Conservation (phyloP, 2,888 invertebrate species). For the Apamea crenata region DNA sequence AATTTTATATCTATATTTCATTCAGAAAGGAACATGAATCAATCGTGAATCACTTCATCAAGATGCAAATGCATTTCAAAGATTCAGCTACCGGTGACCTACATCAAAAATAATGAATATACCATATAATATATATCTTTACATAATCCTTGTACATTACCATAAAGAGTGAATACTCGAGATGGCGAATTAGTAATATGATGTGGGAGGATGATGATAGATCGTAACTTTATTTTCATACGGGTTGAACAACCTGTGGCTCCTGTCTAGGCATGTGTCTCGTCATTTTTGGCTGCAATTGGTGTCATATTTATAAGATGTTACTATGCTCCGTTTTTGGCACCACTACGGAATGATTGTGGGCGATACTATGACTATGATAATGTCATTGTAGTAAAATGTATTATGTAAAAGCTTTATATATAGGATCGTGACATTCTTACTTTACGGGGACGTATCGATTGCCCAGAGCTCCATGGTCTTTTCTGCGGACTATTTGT, state of each 20-base stretch:
- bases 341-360: constrained; percentile 29
- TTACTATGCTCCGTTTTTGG: constrained; percentile 47
- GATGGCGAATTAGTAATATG: constrained; percentile 81
- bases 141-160: constrained; percentile 42
- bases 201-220: constrained; percentile 85
- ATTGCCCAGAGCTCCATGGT: too few relatives aligned
- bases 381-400: constrained; percentile 22
- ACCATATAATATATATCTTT: constrained; percentile 25
- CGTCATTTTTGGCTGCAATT: constrained; percentile 46
- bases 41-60: constrained; percentile 25
- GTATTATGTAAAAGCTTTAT: constrained; percentile 5
- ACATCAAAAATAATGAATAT: constrained; percentile 36
- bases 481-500: too few relatives aligned
- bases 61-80: constrained; percentile 25
- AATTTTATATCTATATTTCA: constrained; percentile 11
- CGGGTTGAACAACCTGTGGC: constrained; percentile 82
- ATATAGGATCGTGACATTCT: not conserved
- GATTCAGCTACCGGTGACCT: constrained; percentile 38
- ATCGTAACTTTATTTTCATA: constrained; percentile 86
- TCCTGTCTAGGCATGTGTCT: constrained; percentile 44
- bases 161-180: constrained; percentile 72
- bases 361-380: constrained; percentile 42
- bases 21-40: not conserved
- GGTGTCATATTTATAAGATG: constrained; percentile 32
- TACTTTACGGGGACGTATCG: too few relatives aligned